Base-by-base conservation (phyloP, 2,888 invertebrate genomes). In the Leptothorax acervorum region DNA sequence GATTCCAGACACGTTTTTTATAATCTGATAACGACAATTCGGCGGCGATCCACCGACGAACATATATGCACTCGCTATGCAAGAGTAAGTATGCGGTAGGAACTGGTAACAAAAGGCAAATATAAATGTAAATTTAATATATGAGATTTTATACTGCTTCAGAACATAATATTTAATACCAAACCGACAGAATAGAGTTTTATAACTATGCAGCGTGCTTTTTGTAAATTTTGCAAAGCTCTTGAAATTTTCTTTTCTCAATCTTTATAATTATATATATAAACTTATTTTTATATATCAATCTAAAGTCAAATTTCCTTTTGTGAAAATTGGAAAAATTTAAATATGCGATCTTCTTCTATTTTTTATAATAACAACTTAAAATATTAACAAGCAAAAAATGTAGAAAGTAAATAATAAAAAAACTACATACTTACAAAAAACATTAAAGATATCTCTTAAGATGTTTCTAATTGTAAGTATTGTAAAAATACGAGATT, bases 1-100 rank as follows among this genome's bases (percentile, higher is more conserved):
- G 55, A 68, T 78, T 78, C 78, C 45, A 68, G 45, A 78, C 70
- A 78, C 78, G 70, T 78, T 78, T 78, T 70, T 70, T 70, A 78
- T 70, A 78, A 70, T 78, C 70, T 45, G 78, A 68, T 42, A 78
- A 39, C n/a, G 42, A 53, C 12, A 55, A 78, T 78, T 78, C n/a
- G 70, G 18, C 42, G 55, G 12, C 53, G n/a, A 48, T 51, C 35
- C 23, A 35, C 45, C 35, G 63, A 62, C 75, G 28, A 28, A 3
- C 12, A 63, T n/a, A 31, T 23, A 23, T 23, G 23, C 23, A 15
- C 15, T 66, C 45, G 6, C n/a, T 28, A 12, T 48, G 45, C 5
- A 48, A 11, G 48, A 66, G 51, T 42, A 48, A 65, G 39, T 68
- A 42, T 31, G 42, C 31, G 31, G 9, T 55, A 55, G 55, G 57